Evolutionary conservation across 2,113 vertebrate species (phyloP).

Genomic region (Potamarius usumacintae): DNA sequence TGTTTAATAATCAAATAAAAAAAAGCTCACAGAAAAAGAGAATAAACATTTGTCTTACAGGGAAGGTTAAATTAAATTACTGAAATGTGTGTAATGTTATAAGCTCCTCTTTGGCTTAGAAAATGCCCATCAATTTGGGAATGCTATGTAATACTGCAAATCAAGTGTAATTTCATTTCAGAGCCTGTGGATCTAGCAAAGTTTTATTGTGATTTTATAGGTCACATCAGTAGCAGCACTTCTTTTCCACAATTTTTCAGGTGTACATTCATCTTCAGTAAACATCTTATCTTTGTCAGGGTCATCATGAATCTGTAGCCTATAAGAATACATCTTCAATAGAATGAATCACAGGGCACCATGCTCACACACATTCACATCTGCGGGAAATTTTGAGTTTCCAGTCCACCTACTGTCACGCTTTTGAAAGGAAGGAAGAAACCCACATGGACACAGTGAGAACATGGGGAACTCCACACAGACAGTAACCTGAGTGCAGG

Average conservation of each 20-base stretch:
- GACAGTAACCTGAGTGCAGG: neutral
- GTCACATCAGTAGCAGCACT: neutral
- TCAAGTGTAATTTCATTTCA: neutral
- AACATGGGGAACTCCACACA: neutral
- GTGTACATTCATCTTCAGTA: neutral
- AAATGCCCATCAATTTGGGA: neutral
- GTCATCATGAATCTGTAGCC: neutral
- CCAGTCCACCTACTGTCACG: neutral
- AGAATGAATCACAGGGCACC: neutral
- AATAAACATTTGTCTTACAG: neutral
- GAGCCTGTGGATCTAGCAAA: neutral
- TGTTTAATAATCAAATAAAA: constrained; percentile 24
- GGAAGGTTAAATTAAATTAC: neutral
- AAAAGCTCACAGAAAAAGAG: constrained; percentile 1
- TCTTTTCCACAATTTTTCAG: neutral
- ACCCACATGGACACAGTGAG: neutral
- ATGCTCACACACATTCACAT: neutral
- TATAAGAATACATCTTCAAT: neutral
- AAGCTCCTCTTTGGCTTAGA: neutral
- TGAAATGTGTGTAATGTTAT: neutral
- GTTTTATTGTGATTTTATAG: neutral
- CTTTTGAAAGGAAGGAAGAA: neutral
- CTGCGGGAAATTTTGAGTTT: neutral
- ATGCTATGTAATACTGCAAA: neutral
- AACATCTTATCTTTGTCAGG: neutral